Percentiles rank a stretch among this genome's conserved stretches.
These are phyloP conservation scores for Balaenoptera acutorostrata DNA, from an alignment of 2,113 vertebrate species.

Conservation along the genomic window DNA sequence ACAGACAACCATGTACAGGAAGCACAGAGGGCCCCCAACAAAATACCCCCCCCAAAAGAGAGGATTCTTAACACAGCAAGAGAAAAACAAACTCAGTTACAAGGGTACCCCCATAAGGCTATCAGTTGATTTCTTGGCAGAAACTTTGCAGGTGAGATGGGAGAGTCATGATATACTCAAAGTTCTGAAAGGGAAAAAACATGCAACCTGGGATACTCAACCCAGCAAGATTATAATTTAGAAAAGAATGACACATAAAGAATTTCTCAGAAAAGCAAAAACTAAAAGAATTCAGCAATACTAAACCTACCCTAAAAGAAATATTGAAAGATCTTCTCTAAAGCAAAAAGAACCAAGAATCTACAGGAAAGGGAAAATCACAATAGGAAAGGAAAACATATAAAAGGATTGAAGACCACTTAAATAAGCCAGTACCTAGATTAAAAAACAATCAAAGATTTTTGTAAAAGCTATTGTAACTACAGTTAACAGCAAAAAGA, in stretches of 20 bases:
- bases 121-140: background rate
- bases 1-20: too few relatives aligned
- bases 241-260: background rate
- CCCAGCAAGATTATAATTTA: background rate
- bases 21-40: background rate
- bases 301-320: background rate
- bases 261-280: background rate
- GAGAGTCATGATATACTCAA: background rate
- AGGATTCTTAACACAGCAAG: background rate
- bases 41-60: background rate
- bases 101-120: background rate
- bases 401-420: background rate
- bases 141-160: background rate
- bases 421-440: background rate
- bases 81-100: background rate
- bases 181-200: background rate
- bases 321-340: background rate
- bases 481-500: background rate
- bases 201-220: background rate
- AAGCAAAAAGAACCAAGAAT: background rate
- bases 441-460: background rate
- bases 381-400: background rate
- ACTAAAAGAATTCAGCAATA: background rate
- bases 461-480: background rate
- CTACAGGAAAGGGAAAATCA: background rate